Evolutionary conservation across 2,888 invertebrate genomes (phyloP), one percentile per base, ranked within the genome.

Genomic region (Strigamia crassipes): DNA sequence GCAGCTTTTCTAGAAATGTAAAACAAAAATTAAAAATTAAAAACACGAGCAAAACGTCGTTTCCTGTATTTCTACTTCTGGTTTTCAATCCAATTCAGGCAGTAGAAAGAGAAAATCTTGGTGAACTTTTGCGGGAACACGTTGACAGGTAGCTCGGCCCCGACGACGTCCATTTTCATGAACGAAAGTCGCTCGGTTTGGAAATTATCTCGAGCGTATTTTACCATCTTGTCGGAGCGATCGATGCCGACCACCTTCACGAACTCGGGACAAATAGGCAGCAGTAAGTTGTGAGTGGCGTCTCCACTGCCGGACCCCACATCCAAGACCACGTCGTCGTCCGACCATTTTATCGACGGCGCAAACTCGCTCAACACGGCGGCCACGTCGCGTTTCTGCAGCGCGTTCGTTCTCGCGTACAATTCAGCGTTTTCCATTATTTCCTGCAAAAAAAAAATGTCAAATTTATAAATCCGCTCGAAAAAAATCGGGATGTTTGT

Each of bases 21-120:
- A n/a, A n/a, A n/a, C n/a, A n/a, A n/a, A n/a, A n/a, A n/a, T n/a
- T n/a, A n/a, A n/a, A n/a, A n/a, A n/a, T n/a, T n/a, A n/a, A n/a
- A n/a, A n/a, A n/a, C n/a, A n/a, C n/a, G n/a, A n/a, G n/a, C n/a
- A n/a, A n/a, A n/a, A n/a, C n/a, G n/a, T n/a, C n/a, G n/a, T n/a
- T n/a, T n/a, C n/a, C n/a, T n/a, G n/a, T n/a, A n/a, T n/a, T n/a
- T n/a, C n/a, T 89, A 93, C 93, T 91, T 90, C 87, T 93, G 92
- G 86, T 94, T 90, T 84, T 91, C 91, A 42, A 94, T 91, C 94
- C 94, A 94, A 85, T 94, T 94, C 4, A 95, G 88, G 83, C 93
- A 92, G 86, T 94, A 94, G 86, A 94, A 94, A 0, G 94, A 94
- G 81, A 93, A 91, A 0, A 91, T 90, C 86, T 94, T 93, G 86